A percentile compares a stretch with the other conserved stretches of the same genome.
Evolutionary conservation across 2,113 vertebrate species (phyloP).

Genomic region (Micromys minutus): DNA sequence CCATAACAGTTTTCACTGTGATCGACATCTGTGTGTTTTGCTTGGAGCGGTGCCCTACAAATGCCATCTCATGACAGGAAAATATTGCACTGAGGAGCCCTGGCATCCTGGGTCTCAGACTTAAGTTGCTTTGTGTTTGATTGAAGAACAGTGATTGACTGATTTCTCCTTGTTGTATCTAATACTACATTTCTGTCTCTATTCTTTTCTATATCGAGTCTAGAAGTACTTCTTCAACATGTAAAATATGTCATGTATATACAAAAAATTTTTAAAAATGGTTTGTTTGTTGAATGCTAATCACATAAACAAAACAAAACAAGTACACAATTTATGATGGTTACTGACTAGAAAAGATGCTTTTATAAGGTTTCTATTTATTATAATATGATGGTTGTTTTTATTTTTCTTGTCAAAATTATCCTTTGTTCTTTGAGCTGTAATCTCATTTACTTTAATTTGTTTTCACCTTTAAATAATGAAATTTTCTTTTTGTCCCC

Average conservation of each 20-base stretch:
- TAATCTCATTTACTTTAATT: conserved; percentile 38
- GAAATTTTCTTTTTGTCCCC: background rate
- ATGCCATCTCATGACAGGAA: conserved; percentile 19
- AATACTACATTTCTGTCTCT: background rate
- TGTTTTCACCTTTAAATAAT: conserved; percentile 7
- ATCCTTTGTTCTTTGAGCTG: background rate
- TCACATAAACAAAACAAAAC: conserved; percentile 23
- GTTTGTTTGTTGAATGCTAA: conserved; percentile 29
- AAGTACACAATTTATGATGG: conserved; percentile 9
- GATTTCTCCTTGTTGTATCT: background rate
- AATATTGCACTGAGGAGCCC: background rate
- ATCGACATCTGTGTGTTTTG: background rate
- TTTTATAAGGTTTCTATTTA: conserved; percentile 1
- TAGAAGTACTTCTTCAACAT: background rate
- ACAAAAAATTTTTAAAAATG: conserved; percentile 56
- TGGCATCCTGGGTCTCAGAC: background rate
- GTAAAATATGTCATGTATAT: background rate
- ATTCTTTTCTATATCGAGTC: background rate
- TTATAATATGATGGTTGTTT: conserved; percentile 10
- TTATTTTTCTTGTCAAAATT: background rate
- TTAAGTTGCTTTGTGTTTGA: conserved; percentile 6
- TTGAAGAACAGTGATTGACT: background rate
- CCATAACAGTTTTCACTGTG: background rate
- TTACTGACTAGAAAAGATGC: background rate
- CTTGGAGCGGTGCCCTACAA: background rate